Evolutionary conservation across 2,888 invertebrate genomes (phyloP), one percentile per base, ranked within the genome.

Genomic region (Psylliodes chrysocephalus): DNA sequence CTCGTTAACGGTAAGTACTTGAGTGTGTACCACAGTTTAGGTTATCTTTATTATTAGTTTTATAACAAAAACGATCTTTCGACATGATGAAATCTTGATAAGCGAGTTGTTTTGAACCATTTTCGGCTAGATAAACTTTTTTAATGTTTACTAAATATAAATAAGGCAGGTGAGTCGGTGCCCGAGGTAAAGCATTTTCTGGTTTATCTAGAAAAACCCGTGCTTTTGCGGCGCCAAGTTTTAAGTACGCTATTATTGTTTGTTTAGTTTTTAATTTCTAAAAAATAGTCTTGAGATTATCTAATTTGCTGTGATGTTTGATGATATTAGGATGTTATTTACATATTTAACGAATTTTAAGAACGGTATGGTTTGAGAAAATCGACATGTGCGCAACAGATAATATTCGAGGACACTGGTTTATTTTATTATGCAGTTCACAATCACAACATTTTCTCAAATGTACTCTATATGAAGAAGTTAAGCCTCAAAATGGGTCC

Each of bases 141-240:
- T 44, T 44, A 10, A n/a, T 44, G 17, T 44, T 44, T 44, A 44
- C 44, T 44, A 44, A 44, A 44, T 44, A 44, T 44, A 44, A 44
- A 44, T 44, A n/a, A 44, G 14, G 8, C 14, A 44, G 14, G 10
- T 10, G 18, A 44, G 7, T 40, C 8, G 7, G 44, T 17, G 44
- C 10, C 7, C 44, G 44, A 44, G 44, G 44, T 44, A 14, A 44
- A 44, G 17, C 5, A 44, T 44, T 44, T 44, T 15, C 5, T 8
- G 18, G 44, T 19, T 44, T 44, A 44, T 44, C 44, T 17, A n/a
- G 17, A 44, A 8, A 44, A 10, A 19, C 19, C 10, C 18, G 17
- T 44, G 19, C 15, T 17, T 44, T 17, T 10, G 17, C n/a, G 44
- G 44, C 44, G 44, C 44, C 44, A 44, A 6, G 18, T 4, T 18